Evolutionary conservation across 2,888 invertebrate genomes (phyloP).

Genomic region (Dynastes hyllus): DNA sequence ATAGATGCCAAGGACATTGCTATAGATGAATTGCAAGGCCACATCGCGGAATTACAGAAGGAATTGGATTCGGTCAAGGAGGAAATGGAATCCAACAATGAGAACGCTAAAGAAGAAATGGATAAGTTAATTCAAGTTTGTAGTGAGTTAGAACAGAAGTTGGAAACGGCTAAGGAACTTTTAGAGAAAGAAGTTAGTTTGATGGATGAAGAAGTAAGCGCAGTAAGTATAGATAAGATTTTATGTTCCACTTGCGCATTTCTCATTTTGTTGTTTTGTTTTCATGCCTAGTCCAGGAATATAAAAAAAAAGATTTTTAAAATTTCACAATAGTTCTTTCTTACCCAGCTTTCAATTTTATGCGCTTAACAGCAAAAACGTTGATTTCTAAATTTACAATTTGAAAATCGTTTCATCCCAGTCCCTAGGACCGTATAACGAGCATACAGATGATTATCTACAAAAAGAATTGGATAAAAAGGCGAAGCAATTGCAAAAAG

Average conservation of each 20-base stretch:
- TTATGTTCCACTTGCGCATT: too few species aligned
- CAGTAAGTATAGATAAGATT: constrained; percentile 1
- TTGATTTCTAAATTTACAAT: neutral
- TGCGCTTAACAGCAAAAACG: too few species aligned
- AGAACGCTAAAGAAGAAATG: constrained; percentile 21
- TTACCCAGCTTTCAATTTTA: too few species aligned
- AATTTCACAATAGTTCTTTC: too few species aligned
- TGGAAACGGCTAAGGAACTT: constrained; percentile 30
- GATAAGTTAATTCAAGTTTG: constrained; percentile 36
- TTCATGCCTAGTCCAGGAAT: too few species aligned
- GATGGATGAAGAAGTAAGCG: constrained; percentile 26
- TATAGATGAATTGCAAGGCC: constrained; percentile 47
- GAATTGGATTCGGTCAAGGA: constrained; percentile 40
- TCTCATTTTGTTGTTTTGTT: too few species aligned
- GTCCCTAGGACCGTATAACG: neutral
- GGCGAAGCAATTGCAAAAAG: constrained; percentile 1
- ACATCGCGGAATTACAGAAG: constrained; percentile 45
- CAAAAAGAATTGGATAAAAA: neutral
- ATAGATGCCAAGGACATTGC: constrained; percentile 48
- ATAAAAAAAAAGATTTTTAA: too few species aligned
- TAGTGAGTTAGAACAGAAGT: constrained; percentile 31
- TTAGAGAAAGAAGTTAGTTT: constrained; percentile 16
- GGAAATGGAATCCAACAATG: constrained; percentile 28
- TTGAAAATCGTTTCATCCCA: neutral
- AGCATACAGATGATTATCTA: neutral